Base-by-base conservation (phyloP, 2,113 vertebrate species). In the Macrotis lagotis region DNA sequence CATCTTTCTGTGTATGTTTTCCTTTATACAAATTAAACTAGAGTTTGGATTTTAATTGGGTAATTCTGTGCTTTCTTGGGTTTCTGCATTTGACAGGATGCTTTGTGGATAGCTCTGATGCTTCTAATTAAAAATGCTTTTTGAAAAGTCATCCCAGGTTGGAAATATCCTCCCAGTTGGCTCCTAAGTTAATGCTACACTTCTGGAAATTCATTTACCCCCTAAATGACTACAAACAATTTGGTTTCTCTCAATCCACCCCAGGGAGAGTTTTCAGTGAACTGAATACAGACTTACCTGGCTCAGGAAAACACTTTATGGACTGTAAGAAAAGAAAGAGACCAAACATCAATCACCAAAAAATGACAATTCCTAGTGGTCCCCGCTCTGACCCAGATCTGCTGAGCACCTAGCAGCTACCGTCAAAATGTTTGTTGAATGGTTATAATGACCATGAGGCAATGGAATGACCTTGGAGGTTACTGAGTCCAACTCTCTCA, bases 251-350 rank as follows among this genome's bases (percentile, higher is more conserved):
- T 19, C 37, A n/a, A 44, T 5, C 1, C 7, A 19, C 37, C 66
- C 7, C n/a, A 8, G n/a, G 4, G 4, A n/a, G 66, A 19, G 22
- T 44, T 83, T 83, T 24, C 66, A 22, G 3, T 0, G 37, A n/a
- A 83, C 19, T 7, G 6, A 44, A 5, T 83, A 44, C 37, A 28
- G 25, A 98, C 98, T 91, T 98, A 98, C 98, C 97, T 0, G 24
- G 48, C 93, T 98, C 97, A 94, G 91, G 89, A 94, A 91, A 95
- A 95, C 98, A 98, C 8, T 88, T 96, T 94, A 97, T 90, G n/a
- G 8, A 96, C 98, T 98, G 96, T 26, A 96, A 97, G 91, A 95
- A 92, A 97, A 97, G 96, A 98, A 97, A 93, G 66, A 96, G 96
- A 95, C 1, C 26, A 91, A 92, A 66, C 25, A 14, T 96, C 93